Percentiles rank a stretch among this genome's conserved stretches.
These are phyloP conservation scores for Reticulitermes lucifugus DNA, from an alignment of 2,888 invertebrate species.

Conservation along the genomic window DNA sequence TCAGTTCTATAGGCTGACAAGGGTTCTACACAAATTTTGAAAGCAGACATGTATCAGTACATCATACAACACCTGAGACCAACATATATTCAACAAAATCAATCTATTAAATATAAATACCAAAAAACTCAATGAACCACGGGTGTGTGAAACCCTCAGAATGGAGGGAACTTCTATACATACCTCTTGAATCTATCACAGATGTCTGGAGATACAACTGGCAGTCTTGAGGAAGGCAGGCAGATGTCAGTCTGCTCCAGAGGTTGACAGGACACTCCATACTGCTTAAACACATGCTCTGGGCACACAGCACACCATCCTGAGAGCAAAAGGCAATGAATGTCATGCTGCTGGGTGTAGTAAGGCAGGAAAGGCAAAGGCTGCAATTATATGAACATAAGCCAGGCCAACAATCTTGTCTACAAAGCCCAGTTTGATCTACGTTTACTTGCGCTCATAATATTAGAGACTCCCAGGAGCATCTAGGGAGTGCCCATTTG, in stretches of 20 bases:
- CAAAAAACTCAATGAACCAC: no score
- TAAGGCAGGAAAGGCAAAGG: neutral
- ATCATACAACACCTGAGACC: no score
- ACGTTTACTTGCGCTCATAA: no score
- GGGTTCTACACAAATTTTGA: no score
- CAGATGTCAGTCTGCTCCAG: constrained; percentile 63
- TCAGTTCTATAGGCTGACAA: no score
- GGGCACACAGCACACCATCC: constrained; percentile 64
- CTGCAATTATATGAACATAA: neutral
- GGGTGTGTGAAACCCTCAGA: no score
- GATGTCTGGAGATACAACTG: constrained; percentile 54
- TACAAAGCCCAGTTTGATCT: neutral
- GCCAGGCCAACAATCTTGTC: neutral
- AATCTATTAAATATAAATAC: no score
- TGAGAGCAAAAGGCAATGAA: constrained; percentile 47
- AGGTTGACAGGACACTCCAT: constrained; percentile 61
- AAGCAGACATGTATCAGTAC: no score
- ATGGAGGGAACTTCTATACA: neutral
- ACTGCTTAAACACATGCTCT: constrained; percentile 60
- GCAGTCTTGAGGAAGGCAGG: constrained; percentile 54
- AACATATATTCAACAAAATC: no score
- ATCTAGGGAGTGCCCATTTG: no score
- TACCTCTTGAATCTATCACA: constrained; percentile 56
- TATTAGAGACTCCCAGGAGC: no score
- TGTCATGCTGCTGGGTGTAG: neutral